Evolutionary conservation across 2,113 vertebrate genomes (phyloP).

Genomic region (Elanus axillaris): DNA sequence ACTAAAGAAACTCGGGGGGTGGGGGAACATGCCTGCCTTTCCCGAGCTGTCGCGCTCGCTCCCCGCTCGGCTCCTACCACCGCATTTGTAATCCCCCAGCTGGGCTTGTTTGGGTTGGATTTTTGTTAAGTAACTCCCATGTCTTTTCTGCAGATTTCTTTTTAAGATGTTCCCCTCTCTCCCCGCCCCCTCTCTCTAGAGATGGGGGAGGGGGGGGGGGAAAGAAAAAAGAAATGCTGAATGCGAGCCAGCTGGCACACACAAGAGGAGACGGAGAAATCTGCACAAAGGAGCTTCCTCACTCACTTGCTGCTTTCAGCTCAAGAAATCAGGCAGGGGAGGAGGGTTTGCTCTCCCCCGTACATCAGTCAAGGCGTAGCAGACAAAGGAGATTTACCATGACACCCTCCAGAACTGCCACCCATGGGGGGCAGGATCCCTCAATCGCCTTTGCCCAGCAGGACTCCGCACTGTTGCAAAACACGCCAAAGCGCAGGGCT

Average conservation of each 20-base stretch:
- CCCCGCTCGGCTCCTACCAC: neutral
- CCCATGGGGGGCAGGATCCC: neutral
- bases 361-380: neutral
- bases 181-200: slow-evolving; percentile 45
- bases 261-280: slow-evolving; percentile 59
- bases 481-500: neutral
- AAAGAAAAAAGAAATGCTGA: slow-evolving; percentile 40
- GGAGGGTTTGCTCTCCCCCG: slow-evolving; percentile 26
- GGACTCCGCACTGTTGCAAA: neutral
- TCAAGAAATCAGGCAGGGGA: slow-evolving; percentile 46
- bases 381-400: slow-evolving; percentile 56
- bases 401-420: slow-evolving; percentile 33
- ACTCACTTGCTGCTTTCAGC: slow-evolving; percentile 65
- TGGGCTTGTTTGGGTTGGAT: slow-evolving; percentile 59
- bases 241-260: slow-evolving; percentile 62
- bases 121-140: slow-evolving; percentile 46
- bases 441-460: neutral
- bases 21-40: neutral
- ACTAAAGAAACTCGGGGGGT: neutral
- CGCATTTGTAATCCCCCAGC: slow-evolving; percentile 24
- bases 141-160: slow-evolving; percentile 56
- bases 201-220: neutral
- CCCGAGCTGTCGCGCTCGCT: neutral
- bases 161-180: slow-evolving; percentile 40
- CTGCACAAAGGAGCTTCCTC: slow-evolving; percentile 70